Evolutionary conservation across 2,113 vertebrate species (phyloP).

Genomic region (Pagrus major): DNA sequence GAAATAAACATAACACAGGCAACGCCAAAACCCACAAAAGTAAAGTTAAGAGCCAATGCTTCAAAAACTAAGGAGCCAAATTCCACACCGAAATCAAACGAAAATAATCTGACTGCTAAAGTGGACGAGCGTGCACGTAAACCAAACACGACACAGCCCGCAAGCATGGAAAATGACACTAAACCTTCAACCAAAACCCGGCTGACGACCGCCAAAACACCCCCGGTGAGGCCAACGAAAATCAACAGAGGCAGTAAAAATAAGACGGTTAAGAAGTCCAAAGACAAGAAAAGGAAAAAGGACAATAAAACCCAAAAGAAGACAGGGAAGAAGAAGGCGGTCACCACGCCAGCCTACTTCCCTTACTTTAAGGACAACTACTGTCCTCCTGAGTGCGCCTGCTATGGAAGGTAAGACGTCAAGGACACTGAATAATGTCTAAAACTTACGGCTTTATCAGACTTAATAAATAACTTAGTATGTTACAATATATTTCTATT

Average conservation of each 20-base stretch:
- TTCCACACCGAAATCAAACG: conserved; percentile 1
- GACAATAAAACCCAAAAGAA: conserved; percentile 47
- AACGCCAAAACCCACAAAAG: conserved; percentile 26
- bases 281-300: conserved; percentile 56
- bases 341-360: conserved; percentile 38
- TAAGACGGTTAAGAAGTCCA: conserved; percentile 25
- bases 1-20: conserved; percentile 17
- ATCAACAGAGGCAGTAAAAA: conserved; percentile 38
- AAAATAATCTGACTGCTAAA: conserved; percentile 20
- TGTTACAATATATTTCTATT: too few species aligned
- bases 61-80: conserved; percentile 7
- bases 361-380: conserved; percentile 77
- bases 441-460: too few species aligned
- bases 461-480: too few species aligned
- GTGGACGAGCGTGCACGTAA: not conserved
- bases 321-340: conserved; percentile 28
- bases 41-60: conserved; percentile 10
- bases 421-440: not conserved
- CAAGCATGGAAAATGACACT: conserved; percentile 23
- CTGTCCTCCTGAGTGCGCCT: conserved; percentile 77
- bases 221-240: conserved; percentile 28
- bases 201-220: conserved; percentile 19
- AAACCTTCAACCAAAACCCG: conserved; percentile 19
- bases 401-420: conserved; percentile 73
- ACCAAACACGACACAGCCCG: conserved; percentile 7